Percentiles rank a stretch among this genome's conserved stretches.
These are phyloP conservation scores for Harmothoe impar DNA, from an alignment of 2,888 invertebrate species.

Conservation along the genomic window DNA sequence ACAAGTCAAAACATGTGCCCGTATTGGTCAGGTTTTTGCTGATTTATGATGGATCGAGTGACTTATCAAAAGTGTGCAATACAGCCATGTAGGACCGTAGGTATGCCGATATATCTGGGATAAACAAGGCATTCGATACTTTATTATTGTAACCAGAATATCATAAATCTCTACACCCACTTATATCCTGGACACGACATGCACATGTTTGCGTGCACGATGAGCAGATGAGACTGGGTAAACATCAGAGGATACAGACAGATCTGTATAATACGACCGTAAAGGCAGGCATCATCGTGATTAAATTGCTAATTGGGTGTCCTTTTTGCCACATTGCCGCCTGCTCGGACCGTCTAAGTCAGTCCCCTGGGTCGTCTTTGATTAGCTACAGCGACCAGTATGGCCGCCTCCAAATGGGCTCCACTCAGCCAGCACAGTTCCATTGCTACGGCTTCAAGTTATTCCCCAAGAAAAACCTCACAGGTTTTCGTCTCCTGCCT, in stretches of 20 bases:
- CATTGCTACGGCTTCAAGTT: not conserved
- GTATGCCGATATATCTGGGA: too few relatives aligned
- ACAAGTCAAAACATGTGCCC: too few relatives aligned
- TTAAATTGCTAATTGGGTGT: constrained; percentile 39
- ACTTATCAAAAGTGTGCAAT: too few relatives aligned
- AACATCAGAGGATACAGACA: not conserved
- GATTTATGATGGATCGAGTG: too few relatives aligned
- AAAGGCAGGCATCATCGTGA: constrained; percentile 34
- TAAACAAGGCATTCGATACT: too few relatives aligned
- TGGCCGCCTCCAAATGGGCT: not conserved
- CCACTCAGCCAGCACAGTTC: constrained; percentile 2
- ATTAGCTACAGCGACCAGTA: not conserved
- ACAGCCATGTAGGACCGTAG: too few relatives aligned
- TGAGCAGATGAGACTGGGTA: not conserved
- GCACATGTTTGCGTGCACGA: too few relatives aligned
- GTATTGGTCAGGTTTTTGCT: too few relatives aligned
- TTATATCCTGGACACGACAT: too few relatives aligned
- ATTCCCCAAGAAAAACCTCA: not conserved
- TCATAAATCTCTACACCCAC: too few relatives aligned
- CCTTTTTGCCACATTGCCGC: not conserved
- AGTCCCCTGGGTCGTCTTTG: constrained; percentile 20
- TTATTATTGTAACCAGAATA: too few relatives aligned
- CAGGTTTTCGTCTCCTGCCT: not conserved
- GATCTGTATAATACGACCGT: constrained; percentile 9
- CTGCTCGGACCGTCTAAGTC: not conserved